These are phyloP conservation scores for Entomobrya multifasciata DNA, from an alignment of 2,888 invertebrate species.

Conservation along the genomic window DNA sequence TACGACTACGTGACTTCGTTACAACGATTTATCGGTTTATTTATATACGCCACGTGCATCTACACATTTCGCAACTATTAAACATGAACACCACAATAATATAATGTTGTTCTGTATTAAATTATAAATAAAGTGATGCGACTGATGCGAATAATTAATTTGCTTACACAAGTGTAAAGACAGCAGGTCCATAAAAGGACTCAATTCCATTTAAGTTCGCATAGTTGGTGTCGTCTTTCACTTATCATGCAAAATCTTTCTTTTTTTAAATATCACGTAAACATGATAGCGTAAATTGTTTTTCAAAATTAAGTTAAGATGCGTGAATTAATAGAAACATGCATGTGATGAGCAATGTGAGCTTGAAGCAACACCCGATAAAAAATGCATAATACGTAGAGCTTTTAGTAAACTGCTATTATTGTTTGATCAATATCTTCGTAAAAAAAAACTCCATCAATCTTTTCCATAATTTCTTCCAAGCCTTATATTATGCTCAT, in stretches of 20 bases:
- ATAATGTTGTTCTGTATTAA: background rate
- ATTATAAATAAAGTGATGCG: background rate
- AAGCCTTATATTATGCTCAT: too few species aligned
- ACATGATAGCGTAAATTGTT: constrained; percentile 8
- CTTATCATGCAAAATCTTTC: too few species aligned
- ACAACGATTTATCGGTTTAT: too few species aligned
- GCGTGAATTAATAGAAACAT: background rate
- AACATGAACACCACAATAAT: background rate
- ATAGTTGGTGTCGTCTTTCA: constrained; percentile 5
- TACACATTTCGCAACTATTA: background rate
- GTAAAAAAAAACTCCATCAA: too few species aligned
- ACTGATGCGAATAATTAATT: constrained; percentile 1
- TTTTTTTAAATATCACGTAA: background rate
- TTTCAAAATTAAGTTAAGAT: background rate
- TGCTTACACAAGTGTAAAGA: background rate
- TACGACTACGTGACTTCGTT: too few species aligned
- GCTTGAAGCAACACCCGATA: too few species aligned
- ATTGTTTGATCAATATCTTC: too few species aligned
- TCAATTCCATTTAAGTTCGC: constrained; percentile 26
- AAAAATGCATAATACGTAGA: background rate
- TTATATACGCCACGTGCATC: background rate
- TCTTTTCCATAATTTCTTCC: too few species aligned
- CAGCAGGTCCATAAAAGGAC: constrained; percentile 18
- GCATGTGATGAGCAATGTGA: background rate
- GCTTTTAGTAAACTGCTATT: too few species aligned